Percentiles rank a stretch among this genome's conserved stretches.
phyloP scores from a whole-genome alignment of 2,888 invertebrate species.

The Tupiocoris notatus region DNA sequence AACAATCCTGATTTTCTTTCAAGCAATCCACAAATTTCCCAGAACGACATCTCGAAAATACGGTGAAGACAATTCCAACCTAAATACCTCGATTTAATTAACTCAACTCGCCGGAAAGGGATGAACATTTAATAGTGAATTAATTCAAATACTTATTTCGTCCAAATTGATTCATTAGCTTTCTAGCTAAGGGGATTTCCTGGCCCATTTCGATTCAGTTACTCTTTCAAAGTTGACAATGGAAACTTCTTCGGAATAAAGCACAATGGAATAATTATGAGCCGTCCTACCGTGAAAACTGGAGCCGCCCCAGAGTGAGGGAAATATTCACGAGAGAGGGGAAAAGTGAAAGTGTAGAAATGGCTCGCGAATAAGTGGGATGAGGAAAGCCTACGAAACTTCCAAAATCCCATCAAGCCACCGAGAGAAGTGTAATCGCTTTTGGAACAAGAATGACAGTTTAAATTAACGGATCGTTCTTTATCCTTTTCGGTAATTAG shows the following conservation, averaged over 20 bases:
- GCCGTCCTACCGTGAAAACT: neutral
- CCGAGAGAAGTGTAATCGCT: conserved; percentile 23
- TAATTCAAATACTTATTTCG: neutral
- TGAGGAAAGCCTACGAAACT: neutral
- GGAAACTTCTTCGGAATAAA: conserved; percentile 7
- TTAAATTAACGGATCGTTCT: conserved; percentile 34
- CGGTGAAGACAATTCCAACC: too few species aligned
- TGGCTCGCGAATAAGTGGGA: neutral
- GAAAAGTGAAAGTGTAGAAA: conserved; percentile 4
- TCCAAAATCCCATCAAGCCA: conserved; percentile 20
- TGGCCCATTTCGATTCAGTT: conserved; percentile 2
- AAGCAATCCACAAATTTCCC: too few species aligned
- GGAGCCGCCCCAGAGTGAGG: neutral
- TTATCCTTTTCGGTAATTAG: conserved; percentile 22
- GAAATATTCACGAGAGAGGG: neutral
- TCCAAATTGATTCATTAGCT: conserved; percentile 19
- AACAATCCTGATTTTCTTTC: too few species aligned
- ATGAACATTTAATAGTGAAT: neutral
- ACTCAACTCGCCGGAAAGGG: neutral
- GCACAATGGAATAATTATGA: conserved; percentile 12
- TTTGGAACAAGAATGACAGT: conserved; percentile 28
- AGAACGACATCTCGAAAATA: too few species aligned
- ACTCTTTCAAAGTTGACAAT: conserved; percentile 13
- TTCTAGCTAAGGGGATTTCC: conserved; percentile 21
- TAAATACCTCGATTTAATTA: too few species aligned